Conservation (phyloP, 2,113 vertebrate species). For the Coreoperca whiteheadi region DNA sequence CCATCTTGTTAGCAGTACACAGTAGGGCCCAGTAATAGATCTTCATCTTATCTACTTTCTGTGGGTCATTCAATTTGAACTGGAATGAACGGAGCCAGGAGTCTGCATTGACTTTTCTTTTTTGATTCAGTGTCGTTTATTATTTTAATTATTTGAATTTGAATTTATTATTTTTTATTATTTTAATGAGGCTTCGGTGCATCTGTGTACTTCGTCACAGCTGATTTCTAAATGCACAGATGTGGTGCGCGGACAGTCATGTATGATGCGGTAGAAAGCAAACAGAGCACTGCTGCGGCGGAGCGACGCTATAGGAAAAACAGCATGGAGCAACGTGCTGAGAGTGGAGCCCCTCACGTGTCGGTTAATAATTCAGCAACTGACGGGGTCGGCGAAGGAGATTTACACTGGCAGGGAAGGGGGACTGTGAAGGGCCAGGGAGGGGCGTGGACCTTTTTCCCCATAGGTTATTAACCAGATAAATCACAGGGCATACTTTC, state of each 20-base stretch:
- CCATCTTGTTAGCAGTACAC: neutral
- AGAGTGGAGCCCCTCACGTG: slow-evolving; percentile 43
- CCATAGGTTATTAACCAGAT: neutral
- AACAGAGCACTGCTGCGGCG: slow-evolving; percentile 12
- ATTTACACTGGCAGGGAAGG: slow-evolving; percentile 30
- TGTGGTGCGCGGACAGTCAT: neutral
- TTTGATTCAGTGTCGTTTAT: neutral
- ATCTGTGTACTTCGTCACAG: slow-evolving; percentile 32
- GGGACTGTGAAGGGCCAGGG: neutral
- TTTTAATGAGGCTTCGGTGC: neutral
- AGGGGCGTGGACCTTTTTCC: neutral
- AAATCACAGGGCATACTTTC: neutral
- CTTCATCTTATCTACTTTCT: neutral
- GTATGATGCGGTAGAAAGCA: slow-evolving; percentile 14
- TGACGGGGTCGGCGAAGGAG: slow-evolving; percentile 17
- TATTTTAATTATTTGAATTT: too few relatives aligned
- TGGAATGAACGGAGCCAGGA: neutral
- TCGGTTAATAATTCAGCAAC: slow-evolving; percentile 54
- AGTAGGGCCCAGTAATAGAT: neutral
- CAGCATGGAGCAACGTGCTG: slow-evolving; percentile 46
- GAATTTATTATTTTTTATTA: too few relatives aligned
- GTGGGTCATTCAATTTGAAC: neutral
- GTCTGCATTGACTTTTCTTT: neutral
- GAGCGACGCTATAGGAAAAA: slow-evolving; percentile 19
- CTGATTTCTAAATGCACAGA: slow-evolving; percentile 40